phyloP scores from a whole-genome alignment of 1,140 invertebrate species.

The Cotesia glomerata region DNA sequence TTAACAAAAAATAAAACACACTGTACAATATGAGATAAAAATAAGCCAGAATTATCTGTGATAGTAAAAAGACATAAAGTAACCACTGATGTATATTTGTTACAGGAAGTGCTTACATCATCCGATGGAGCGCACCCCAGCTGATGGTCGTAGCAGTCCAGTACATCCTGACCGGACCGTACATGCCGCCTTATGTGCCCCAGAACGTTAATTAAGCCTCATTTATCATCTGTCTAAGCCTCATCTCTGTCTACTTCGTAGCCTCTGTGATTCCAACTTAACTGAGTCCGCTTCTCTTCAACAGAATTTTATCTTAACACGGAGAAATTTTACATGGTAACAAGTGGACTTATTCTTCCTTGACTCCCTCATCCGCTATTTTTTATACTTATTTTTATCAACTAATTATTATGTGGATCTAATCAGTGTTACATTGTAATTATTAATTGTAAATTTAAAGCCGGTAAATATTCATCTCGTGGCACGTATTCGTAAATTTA shows the following conservation, averaged over 20 bases:
- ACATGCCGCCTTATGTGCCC: conserved; percentile 59
- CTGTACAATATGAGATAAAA: neutral
- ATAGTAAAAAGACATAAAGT: conserved; percentile 15
- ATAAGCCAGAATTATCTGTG: neutral
- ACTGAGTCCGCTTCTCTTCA: neutral
- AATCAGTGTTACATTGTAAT: no score
- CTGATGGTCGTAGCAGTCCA: conserved; percentile 61
- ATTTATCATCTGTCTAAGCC: neutral
- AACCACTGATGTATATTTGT: conserved; percentile 46
- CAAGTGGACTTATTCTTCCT: no score
- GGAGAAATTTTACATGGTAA: no score
- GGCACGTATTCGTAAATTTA: conserved; percentile 30
- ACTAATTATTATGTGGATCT: no score
- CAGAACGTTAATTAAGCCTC: conserved; percentile 54
- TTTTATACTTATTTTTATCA: no score
- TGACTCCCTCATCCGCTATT: no score
- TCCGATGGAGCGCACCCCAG: conserved; percentile 62
- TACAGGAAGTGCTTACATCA: conserved; percentile 62
- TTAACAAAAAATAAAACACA: neutral
- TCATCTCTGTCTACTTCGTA: neutral
- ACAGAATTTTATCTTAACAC: no score
- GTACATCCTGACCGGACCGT: conserved; percentile 60
- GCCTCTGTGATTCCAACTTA: neutral
- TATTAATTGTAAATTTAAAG: neutral
- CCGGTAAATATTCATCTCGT: conserved; percentile 33